Percentiles rank a stretch among this genome's conserved stretches.
Evolutionary conservation across 1,140 invertebrate genomes (phyloP).

Genomic region (Globodera rostochiensis): DNA sequence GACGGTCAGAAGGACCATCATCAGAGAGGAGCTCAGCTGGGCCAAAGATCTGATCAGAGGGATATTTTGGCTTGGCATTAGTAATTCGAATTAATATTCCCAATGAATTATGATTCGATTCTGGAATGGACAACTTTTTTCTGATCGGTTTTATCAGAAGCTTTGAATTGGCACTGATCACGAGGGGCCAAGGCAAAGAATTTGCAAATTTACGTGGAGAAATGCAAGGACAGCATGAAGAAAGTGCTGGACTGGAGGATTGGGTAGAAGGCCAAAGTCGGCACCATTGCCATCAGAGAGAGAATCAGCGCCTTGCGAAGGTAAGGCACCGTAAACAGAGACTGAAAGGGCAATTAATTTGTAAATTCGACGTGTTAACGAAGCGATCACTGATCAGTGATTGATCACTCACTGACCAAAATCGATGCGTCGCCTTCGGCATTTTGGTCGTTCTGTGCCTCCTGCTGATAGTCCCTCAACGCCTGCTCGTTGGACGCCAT

Average conservation of each 20-base stretch:
- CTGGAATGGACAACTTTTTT: too few relatives aligned
- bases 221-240: conserved; percentile 47
- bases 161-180: too few relatives aligned
- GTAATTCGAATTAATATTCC: background rate
- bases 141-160: too few relatives aligned
- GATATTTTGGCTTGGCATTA: conserved; percentile 11
- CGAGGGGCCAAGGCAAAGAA: background rate
- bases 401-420: conserved; percentile 19
- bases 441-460: conserved; percentile 32
- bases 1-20: conserved; percentile 57
- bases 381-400: background rate
- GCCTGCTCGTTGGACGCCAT: conserved; percentile 31
- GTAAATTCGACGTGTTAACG: background rate
- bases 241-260: conserved; percentile 59
- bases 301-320: conserved; percentile 55
- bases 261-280: conserved; percentile 59
- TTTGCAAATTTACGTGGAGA: conserved; percentile 40
- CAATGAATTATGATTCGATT: background rate
- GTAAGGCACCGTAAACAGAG: conserved; percentile 43
- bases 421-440: conserved; percentile 25
- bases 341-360: conserved; percentile 10
- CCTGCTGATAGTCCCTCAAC: conserved; percentile 43
- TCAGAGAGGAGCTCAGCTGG: conserved; percentile 53
- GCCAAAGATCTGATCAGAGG: conserved; percentile 42
- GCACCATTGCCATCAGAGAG: conserved; percentile 45